A percentile compares a stretch with the other conserved stretches of the same genome.
Evolutionary conservation across 2,113 vertebrate genomes (phyloP).

Genomic region (Cynopterus brachyotis): DNA sequence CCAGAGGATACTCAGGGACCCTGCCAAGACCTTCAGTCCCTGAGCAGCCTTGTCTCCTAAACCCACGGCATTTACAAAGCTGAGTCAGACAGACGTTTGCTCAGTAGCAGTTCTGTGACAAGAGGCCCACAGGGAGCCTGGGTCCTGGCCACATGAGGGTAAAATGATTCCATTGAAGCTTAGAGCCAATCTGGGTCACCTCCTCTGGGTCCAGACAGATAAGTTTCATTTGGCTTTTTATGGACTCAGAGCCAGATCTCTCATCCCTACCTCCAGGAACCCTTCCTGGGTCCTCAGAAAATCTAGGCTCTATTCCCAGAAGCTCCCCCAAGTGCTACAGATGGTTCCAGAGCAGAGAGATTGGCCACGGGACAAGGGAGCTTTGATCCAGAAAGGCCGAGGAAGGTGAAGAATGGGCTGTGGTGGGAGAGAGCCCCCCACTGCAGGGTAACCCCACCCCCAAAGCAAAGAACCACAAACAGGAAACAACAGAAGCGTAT

Average conservation of each 20-base stretch:
- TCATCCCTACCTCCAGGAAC: background rate
- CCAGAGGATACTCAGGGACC: background rate
- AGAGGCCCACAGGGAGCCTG: background rate
- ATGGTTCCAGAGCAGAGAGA: background rate
- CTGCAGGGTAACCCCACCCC: background rate
- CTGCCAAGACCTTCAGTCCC: background rate
- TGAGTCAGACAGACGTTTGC: fast-evolving
- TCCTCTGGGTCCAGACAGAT: background rate
- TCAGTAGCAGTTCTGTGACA: background rate
- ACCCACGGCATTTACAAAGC: fast-evolving
- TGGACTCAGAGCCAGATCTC: background rate
- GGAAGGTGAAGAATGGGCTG: background rate
- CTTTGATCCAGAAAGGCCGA: background rate
- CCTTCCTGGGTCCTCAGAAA: background rate
- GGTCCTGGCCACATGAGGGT: fast-evolving
- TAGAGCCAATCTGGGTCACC: background rate
- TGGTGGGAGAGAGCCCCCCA: background rate
- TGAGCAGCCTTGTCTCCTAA: background rate
- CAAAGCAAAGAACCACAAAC: background rate
- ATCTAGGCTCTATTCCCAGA: background rate
- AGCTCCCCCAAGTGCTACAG: background rate
- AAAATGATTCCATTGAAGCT: background rate
- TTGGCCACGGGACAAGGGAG: background rate
- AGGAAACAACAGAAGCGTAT: background rate
- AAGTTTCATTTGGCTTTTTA: background rate